Percentiles rank a stretch among this genome's conserved stretches.
Conservation (phyloP, 2,797 vertebrate species). For the Glyptemys insculpta region DNA sequence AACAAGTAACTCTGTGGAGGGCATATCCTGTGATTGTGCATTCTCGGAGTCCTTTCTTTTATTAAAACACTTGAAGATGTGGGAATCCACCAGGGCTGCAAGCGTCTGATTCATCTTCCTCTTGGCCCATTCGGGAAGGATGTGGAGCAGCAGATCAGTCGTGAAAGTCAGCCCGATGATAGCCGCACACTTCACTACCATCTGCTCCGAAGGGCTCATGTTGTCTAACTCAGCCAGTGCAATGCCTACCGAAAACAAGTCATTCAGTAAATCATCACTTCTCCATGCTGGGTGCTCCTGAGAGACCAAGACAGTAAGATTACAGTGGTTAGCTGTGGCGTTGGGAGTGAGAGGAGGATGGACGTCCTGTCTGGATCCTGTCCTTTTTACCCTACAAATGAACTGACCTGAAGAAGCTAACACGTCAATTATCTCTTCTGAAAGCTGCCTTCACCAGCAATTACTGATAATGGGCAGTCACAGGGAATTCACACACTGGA, state of each 20-base stretch:
- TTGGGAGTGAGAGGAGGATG: not conserved
- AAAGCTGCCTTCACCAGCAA: not conserved
- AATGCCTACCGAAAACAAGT: conserved; percentile 48
- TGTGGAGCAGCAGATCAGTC: conserved; percentile 58
- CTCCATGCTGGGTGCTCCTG: not conserved
- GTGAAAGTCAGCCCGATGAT: conserved; percentile 67
- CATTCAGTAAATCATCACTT: not conserved
- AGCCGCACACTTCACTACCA: conserved; percentile 73
- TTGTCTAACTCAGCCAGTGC: conserved; percentile 71
- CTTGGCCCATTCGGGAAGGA: conserved; percentile 67
- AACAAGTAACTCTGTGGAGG: not conserved
- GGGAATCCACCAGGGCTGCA: conserved; percentile 41
- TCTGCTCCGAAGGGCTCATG: conserved; percentile 65
- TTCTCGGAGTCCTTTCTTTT: not conserved
- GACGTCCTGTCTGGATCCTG: not conserved
- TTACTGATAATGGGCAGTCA: not conserved
- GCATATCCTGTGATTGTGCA: not conserved
- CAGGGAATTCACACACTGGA: not conserved
- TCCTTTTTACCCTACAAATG: not conserved
- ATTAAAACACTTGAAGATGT: conserved; percentile 55
- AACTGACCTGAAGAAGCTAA: not conserved
- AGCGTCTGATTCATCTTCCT: conserved; percentile 58
- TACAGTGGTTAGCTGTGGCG: not conserved
- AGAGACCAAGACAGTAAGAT: not conserved
- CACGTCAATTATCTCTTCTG: not conserved